Evolutionary conservation across 2,113 vertebrate species (phyloP).

Genomic region (Syrmaticus mikado): DNA sequence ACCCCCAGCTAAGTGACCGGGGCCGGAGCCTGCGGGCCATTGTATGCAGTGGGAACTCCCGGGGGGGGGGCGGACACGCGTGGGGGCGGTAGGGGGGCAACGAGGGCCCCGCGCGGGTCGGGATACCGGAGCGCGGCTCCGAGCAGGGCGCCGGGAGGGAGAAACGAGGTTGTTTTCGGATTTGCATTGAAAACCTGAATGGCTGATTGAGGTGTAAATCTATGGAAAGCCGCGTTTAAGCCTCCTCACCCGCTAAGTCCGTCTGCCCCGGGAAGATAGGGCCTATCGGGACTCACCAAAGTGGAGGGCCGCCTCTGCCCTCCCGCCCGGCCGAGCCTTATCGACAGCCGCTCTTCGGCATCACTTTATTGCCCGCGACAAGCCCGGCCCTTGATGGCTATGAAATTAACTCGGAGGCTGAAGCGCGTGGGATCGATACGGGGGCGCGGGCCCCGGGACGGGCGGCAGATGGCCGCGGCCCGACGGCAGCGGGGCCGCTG

Average conservation of each 20-base stretch:
- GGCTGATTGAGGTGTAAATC: slow-evolving; percentile 80
- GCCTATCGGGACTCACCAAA: slow-evolving; percentile 77
- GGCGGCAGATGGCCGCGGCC: slow-evolving; percentile 72
- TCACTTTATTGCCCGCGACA: slow-evolving; percentile 81
- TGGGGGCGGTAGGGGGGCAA: accelerated
- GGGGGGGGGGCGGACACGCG: neutral
- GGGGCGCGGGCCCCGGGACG: slow-evolving; percentile 64
- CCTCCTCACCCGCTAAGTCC: slow-evolving; percentile 74
- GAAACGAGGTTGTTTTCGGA: slow-evolving; percentile 56
- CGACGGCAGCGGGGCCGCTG: neutral
- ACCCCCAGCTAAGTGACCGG: neutral
- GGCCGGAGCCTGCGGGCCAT: neutral
- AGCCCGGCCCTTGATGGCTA: slow-evolving; percentile 83
- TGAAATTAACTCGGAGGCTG: slow-evolving; percentile 72
- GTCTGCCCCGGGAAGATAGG: slow-evolving; percentile 82
- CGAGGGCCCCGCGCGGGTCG: neutral
- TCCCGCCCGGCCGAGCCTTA: slow-evolving; percentile 71
- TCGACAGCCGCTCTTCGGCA: slow-evolving; percentile 64
- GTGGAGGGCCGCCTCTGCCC: slow-evolving; percentile 30
- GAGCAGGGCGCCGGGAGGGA: neutral
- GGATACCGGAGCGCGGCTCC: neutral
- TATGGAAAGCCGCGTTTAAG: slow-evolving; percentile 83
- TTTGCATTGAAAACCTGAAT: slow-evolving; percentile 74
- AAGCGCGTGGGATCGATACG: slow-evolving; percentile 66
- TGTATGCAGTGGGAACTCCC: neutral